Percentiles rank a stretch among this genome's conserved stretches.
Evolutionary conservation across 2,888 invertebrate genomes (phyloP).

Genomic region (Halictus ligatus): DNA sequence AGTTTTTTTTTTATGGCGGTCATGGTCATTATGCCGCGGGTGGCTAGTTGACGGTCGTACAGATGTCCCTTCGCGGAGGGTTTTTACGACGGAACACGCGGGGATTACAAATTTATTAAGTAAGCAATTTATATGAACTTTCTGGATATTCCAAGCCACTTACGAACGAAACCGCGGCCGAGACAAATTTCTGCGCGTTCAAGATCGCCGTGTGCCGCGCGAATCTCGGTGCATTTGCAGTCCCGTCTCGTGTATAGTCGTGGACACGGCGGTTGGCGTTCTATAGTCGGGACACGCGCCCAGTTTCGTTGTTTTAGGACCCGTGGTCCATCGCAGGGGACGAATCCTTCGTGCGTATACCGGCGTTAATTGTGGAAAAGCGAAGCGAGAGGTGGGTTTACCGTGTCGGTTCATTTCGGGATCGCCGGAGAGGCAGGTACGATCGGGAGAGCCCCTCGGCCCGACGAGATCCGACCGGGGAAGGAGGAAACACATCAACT

Average conservation of each 20-base stretch:
- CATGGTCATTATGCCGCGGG: no score
- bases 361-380: conserved; percentile 72
- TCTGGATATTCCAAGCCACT: not conserved
- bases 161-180: not conserved
- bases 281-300: conserved; percentile 71
- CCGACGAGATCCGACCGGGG: conserved; percentile 8
- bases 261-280: conserved; percentile 16
- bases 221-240: conserved; percentile 24
- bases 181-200: not conserved
- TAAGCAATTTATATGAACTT: not conserved
- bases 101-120: no score
- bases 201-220: not conserved
- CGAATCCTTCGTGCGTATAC: conserved; percentile 63
- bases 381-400: conserved; percentile 59
- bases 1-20: no score
- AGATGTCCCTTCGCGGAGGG: no score
- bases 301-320: conserved; percentile 77
- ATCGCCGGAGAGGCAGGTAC: conserved; percentile 51
- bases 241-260: not conserved
- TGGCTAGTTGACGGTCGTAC: no score
- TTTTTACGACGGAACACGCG: no score
- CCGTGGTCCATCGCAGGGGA: conserved; percentile 60
- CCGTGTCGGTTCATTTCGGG: conserved; percentile 62
- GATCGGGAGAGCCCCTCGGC: conserved; percentile 36
- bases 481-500: conserved; percentile 51